Evolutionary conservation across 1,140 invertebrate genomes (phyloP).

Genomic region (Brachionus rubens): DNA sequence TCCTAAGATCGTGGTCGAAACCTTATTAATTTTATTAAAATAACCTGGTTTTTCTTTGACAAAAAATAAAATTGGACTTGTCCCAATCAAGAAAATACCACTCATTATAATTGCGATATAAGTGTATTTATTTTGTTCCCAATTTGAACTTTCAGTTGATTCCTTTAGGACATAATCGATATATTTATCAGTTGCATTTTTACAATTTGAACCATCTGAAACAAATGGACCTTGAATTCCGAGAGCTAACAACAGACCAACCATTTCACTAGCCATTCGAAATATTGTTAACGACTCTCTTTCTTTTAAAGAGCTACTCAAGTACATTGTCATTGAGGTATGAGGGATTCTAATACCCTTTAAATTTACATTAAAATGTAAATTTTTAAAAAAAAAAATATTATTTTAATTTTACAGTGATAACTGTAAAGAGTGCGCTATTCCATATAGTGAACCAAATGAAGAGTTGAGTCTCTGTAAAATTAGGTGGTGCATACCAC

Average conservation of each 20-base stretch:
- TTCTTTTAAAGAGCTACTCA: constrained; percentile 22
- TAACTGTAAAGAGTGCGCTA: constrained; percentile 25
- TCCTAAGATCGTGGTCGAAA: no score
- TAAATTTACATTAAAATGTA: neutral
- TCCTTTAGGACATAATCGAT: neutral
- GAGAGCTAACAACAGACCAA: constrained; percentile 29
- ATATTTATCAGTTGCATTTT: neutral
- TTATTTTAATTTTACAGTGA: neutral
- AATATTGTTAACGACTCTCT: constrained; percentile 7
- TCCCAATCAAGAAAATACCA: constrained; percentile 19
- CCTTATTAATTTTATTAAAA: no score
- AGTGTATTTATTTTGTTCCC: constrained; percentile 31
- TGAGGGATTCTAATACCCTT: constrained; percentile 43
- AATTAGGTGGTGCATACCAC: constrained; percentile 36
- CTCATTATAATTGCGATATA: constrained; percentile 33
- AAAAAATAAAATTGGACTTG: constrained; percentile 8
- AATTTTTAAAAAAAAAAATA: neutral
- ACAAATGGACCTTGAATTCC: constrained; percentile 26
- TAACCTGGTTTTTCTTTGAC: constrained; percentile 31
- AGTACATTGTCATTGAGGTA: constrained; percentile 38
- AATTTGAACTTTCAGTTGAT: neutral
- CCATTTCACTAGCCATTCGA: constrained; percentile 45
- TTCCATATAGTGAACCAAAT: constrained; percentile 24
- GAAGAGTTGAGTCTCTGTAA: constrained; percentile 22
- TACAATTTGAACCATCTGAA: neutral